Evolutionary conservation across 2,888 invertebrate genomes (phyloP).

Genomic region (Epinotia ramella): DNA sequence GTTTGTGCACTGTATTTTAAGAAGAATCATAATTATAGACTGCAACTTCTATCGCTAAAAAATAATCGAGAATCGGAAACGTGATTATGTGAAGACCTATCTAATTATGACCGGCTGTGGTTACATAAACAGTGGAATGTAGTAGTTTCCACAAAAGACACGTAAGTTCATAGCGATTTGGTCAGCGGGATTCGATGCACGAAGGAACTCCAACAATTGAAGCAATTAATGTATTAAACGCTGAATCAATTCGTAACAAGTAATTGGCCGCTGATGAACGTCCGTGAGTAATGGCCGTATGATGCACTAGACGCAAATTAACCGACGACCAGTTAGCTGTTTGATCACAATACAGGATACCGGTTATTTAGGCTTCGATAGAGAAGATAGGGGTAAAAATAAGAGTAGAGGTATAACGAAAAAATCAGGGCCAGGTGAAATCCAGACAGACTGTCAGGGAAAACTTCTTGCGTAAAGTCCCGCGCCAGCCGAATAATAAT

Average conservation of each 20-base stretch:
- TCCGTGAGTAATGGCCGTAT: conserved; percentile 44
- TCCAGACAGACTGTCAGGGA: too few relatives aligned
- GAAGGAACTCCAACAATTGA: conserved; percentile 51
- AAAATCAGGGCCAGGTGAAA: too few relatives aligned
- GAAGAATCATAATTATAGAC: conserved; percentile 32
- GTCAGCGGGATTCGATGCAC: conserved; percentile 34
- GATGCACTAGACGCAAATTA: conserved; percentile 19
- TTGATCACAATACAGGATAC: conserved; percentile 19
- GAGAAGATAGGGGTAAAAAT: too few relatives aligned
- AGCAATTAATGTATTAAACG: conserved; percentile 57
- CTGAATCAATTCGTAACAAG: conserved; percentile 58
- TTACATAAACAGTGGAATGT: conserved; percentile 4
- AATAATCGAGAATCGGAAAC: conserved; percentile 13
- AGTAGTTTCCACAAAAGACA: neutral
- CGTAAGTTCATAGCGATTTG: conserved; percentile 12
- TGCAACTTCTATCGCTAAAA: conserved; percentile 8
- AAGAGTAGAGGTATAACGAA: too few relatives aligned
- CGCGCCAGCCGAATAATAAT: too few relatives aligned
- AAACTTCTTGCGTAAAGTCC: too few relatives aligned
- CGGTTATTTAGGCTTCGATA: neutral
- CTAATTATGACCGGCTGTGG: conserved; percentile 8
- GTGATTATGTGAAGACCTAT: conserved; percentile 13
- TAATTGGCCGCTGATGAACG: conserved; percentile 50
- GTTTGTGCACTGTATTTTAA: conserved; percentile 5
- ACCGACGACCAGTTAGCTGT: conserved; percentile 22